phyloP scores from a whole-genome alignment of 2,888 invertebrate species.

The Poecilus cupreus region DNA sequence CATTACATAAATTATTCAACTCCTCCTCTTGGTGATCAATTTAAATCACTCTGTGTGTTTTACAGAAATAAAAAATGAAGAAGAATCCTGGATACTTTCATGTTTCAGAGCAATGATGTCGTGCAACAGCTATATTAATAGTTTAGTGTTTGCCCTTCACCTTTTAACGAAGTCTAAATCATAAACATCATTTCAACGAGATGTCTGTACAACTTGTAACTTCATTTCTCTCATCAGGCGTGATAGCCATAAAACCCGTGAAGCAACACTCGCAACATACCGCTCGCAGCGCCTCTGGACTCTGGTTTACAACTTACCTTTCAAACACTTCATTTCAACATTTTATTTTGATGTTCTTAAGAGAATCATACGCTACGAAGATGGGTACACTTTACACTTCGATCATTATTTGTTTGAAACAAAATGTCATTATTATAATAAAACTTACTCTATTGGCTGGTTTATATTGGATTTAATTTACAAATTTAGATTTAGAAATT shows the following conservation, averaged over 20 bases:
- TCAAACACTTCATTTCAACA: not conserved
- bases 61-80: not conserved
- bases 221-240: constrained; percentile 28
- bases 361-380: too few relatives aligned
- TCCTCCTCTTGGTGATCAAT: constrained; percentile 22
- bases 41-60: not conserved
- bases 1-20: constrained; percentile 30
- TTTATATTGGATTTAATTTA: too few relatives aligned
- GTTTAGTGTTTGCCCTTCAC: constrained; percentile 30
- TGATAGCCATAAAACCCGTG: constrained; percentile 21
- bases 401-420: too few relatives aligned
- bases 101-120: constrained; percentile 14
- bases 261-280: constrained; percentile 7
- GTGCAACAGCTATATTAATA: constrained; percentile 16
- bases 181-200: constrained; percentile 20
- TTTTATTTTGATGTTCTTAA: not conserved
- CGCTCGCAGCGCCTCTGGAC: constrained; percentile 13
- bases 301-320: constrained; percentile 7
- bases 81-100: not conserved
- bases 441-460: too few relatives aligned
- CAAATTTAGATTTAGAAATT: too few relatives aligned
- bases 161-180: constrained; percentile 30
- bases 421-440: too few relatives aligned
- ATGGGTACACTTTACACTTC: too few relatives aligned
- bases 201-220: constrained; percentile 6